Percentiles rank a stretch among this genome's conserved stretches.
Evolutionary conservation across 37 sponge, comb jelly and placozoan species (phyloP).

Genomic region (Eunapius fragilis): DNA sequence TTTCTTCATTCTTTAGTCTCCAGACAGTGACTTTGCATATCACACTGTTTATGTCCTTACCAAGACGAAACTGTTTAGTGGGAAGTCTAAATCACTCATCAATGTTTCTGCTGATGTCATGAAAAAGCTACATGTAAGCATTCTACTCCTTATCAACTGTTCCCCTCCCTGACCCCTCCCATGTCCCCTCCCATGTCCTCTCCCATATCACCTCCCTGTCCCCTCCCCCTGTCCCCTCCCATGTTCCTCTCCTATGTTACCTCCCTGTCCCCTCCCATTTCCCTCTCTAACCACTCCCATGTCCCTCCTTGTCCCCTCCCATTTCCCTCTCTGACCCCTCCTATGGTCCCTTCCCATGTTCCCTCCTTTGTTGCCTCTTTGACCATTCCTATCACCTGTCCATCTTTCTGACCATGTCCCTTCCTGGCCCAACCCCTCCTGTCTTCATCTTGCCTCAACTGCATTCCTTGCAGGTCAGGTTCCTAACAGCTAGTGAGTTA

Average conservation of each 20-base stretch:
- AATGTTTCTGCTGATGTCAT: constrained; percentile 7
- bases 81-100: constrained; percentile 16
- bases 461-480: neutral
- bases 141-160: no score
- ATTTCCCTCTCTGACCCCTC: no score
- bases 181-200: neutral
- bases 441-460: neutral
- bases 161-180: neutral
- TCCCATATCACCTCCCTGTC: neutral
- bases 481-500: neutral
- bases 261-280: neutral
- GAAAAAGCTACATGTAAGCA: constrained; percentile 33
- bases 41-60: constrained; percentile 37
- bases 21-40: constrained; percentile 9
- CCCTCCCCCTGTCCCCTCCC: neutral
- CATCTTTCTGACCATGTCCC: no score
- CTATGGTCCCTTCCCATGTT: no score
- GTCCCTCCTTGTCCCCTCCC: no score
- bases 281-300: no score
- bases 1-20: neutral
- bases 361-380: no score
- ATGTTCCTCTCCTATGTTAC: neutral
- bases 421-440: no score
- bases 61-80: constrained; percentile 14
- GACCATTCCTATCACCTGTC: no score